Evolutionary conservation across 1,140 invertebrate genomes (phyloP).

Genomic region (Telenomus remus): DNA sequence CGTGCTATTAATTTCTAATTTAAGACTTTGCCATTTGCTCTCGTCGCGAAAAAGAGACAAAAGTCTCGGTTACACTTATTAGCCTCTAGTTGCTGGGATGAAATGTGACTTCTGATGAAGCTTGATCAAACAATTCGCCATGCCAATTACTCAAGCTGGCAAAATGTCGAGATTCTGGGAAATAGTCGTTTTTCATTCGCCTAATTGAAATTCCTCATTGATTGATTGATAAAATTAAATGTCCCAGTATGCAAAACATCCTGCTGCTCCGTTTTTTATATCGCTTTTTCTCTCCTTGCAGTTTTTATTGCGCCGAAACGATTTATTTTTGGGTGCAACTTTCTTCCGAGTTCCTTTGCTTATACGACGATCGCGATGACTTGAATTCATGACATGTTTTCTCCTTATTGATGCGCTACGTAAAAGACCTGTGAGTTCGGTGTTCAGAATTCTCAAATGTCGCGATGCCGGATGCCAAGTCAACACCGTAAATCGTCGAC

Average conservation of each 20-base stretch:
- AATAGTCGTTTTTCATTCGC: too few species aligned
- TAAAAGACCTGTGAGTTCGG: conserved; percentile 62
- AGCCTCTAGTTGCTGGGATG: conserved; percentile 36
- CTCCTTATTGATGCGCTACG: conserved; percentile 61
- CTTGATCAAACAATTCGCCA: background rate
- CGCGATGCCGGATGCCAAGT: conserved; percentile 64
- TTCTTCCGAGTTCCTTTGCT: conserved; percentile 28
- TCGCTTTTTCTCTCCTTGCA: conserved; percentile 1
- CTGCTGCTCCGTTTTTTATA: too few species aligned
- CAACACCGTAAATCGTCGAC: conserved; percentile 68
- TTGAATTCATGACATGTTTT: conserved; percentile 37
- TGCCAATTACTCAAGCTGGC: too few species aligned
- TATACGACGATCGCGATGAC: conserved; percentile 54
- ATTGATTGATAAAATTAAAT: too few species aligned
- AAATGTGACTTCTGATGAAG: background rate
- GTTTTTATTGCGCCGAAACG: conserved; percentile 13
- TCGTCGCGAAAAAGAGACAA: conserved; percentile 46
- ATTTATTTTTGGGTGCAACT: conserved; percentile 32
- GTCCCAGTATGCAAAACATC: too few species aligned
- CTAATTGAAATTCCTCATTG: too few species aligned
- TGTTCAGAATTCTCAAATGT: conserved; percentile 61
- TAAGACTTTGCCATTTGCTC: conserved; percentile 52
- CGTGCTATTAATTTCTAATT: conserved; percentile 50
- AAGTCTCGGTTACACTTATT: conserved; percentile 50
- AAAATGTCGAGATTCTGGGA: too few species aligned